Evolutionary conservation across 2,888 invertebrate species (phyloP), one percentile per base, ranked within the genome.

Genomic region (Hofmannophila pseudospretella): DNA sequence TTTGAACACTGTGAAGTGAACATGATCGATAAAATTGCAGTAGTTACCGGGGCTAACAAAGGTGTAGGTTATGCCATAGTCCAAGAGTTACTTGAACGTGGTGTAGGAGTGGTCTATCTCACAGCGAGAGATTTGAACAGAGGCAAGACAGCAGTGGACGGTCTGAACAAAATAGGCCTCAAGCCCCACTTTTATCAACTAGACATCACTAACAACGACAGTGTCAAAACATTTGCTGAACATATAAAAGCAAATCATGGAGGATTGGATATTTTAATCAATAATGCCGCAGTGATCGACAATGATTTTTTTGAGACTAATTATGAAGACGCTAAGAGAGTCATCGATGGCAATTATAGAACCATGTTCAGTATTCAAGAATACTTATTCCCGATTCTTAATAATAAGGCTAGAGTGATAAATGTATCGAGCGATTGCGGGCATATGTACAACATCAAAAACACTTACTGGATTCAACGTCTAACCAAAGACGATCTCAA

Each of bases 31-130:
- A 68, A 64, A 52, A 51, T 68, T 3, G 65, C 67, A 11, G 47
- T 67, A 2, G 91, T 92, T 3, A 91, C 92, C n/a, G 92, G 91
- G 13, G 72, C 85, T 4, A 92, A 91, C 58, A 91, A 90, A 68
- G 91, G 92, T 0, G 90, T 92, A 42, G 92, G 92, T 5, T 90
- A 77, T 54, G 89, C 79, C 1, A 90, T 90, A 38, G 90, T 90
- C 0, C 88, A 88, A 63, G 89, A 85, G 4, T 62, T 92, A 7
- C 90, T 90, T 46, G 70, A 86, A 50, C 76, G 89, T 52, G 92
- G 89, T 52, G 71, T 90, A 42, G 91, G 90, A 2, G 71, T 74
- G 38, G 92, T 93, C 1, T 91, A 90, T 61, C 62, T 93, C 28
- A 92, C 93, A 22, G 80, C 91, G 1, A 76, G 91, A 49, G 87